Base-by-base conservation (phyloP, 2,888 invertebrate species). In the Seira sanloemensis region DNA sequence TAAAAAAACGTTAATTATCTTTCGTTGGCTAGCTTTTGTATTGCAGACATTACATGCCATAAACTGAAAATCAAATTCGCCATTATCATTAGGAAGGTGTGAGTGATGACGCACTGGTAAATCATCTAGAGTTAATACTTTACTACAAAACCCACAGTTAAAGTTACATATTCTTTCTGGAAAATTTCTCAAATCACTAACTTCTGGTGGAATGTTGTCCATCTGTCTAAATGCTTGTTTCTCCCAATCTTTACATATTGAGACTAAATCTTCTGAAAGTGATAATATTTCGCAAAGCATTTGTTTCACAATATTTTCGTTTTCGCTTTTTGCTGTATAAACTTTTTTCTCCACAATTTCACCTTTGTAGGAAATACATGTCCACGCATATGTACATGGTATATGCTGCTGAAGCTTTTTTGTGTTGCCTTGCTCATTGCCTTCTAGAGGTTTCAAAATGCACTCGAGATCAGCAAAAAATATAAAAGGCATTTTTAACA, bases 171-270 rank as follows among this genome's bases (percentile, higher is more conserved):
- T 37, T 7, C 12, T 12, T 7, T 37, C 12, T 37, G 37, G 37
- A 37, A 4, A 7, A 12, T 37, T 37, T 37, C 37, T 4, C 37
- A 37, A 37, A 37, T 37, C 37, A 7, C 4, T 7, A 37, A 37
- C 21, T 19, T 69, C 19, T 19, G 0, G 12, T 7, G 46, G 46
- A 19, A 19, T 24, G 21, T 69, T 69, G 12, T 69, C 69, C 7
- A 69, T 69, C 18, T 37, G 18, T 19, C 21, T 5, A 1, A 1
- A 0, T 1, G 69, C 18, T 46, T 21, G 12, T 19, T 1, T 19
- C 12, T 69, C 69, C 69, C 69, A 69, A 19, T 69, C 69, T 18
- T 46, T 69, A 27, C 27, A 37, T n/a, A 46, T 69, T 46, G 27
- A 37, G 16, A 69, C 69, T 2, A 69, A 16, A 46, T 69, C 69